Conservation (phyloP, 2,888 invertebrate species). For the Auanema sp. region DNA sequence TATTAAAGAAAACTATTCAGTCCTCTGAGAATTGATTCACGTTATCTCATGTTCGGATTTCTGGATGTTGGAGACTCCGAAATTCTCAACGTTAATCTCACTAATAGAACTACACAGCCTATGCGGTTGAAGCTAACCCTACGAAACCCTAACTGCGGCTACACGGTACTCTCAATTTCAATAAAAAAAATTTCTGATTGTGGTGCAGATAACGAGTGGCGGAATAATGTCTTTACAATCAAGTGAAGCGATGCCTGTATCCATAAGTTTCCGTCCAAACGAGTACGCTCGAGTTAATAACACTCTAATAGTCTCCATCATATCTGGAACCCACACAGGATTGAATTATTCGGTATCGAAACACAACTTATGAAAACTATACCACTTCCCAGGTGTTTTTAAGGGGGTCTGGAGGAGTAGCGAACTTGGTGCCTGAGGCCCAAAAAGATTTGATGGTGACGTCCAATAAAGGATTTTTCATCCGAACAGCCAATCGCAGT, state of each 20-base stretch:
- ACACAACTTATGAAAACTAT: neutral
- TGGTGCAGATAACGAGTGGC: neutral
- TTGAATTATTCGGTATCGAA: neutral
- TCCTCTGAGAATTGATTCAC: constrained; percentile 1
- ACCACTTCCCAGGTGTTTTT: neutral
- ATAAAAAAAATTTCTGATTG: neutral
- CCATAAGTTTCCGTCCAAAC: neutral
- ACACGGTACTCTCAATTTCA: neutral
- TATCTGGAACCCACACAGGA: neutral
- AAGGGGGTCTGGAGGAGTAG: neutral
- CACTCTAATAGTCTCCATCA: neutral
- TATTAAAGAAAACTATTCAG: neutral
- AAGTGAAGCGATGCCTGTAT: neutral
- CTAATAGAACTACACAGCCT: neutral
- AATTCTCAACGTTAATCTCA: neutral
- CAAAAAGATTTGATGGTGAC: neutral
- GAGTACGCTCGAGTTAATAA: neutral
- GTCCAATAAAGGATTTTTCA: neutral
- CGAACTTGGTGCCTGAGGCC: neutral
- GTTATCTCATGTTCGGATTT: neutral
- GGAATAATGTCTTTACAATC: neutral
- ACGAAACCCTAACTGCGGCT: neutral
- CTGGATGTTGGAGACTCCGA: neutral
- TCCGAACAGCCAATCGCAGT: neutral
- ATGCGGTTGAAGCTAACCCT: constrained; percentile 1